Evolutionary conservation across 2,888 invertebrate species (phyloP).

Genomic region (Drosophila macrospina): DNA sequence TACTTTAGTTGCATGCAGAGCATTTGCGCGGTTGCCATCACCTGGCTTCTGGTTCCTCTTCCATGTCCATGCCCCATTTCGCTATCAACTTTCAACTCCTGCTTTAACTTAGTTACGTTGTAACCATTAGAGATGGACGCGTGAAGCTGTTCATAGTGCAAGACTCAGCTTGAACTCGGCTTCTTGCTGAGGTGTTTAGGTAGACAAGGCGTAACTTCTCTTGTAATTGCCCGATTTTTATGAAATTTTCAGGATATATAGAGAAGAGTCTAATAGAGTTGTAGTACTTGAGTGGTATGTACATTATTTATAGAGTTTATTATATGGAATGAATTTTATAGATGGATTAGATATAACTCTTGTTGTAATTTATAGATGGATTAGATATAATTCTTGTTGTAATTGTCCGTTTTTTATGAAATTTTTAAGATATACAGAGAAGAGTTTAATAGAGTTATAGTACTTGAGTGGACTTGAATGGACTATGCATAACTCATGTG

Average conservation of each 20-base stretch:
- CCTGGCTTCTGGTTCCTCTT: not conserved
- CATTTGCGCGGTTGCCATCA: slow-evolving; percentile 25
- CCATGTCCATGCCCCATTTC: not conserved
- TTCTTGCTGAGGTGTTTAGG: not conserved
- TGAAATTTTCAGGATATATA: not conserved
- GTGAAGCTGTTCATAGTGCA: not conserved
- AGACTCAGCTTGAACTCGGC: not conserved
- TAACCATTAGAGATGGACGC: slow-evolving; percentile 4
- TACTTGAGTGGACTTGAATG: too few species aligned
- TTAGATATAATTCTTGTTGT: not conserved
- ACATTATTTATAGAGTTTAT: too few species aligned
- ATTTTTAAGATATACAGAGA: not conserved
- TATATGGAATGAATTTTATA: too few species aligned
- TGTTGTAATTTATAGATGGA: too few species aligned
- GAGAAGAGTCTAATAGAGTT: too few species aligned
- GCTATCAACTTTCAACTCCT: not conserved
- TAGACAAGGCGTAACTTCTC: not conserved
- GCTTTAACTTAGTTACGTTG: slow-evolving; percentile 11
- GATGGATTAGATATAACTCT: too few species aligned
- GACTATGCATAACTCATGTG: too few species aligned
- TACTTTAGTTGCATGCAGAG: slow-evolving; percentile 43
- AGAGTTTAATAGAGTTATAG: too few species aligned
- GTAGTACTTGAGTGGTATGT: too few species aligned
- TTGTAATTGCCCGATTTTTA: not conserved
- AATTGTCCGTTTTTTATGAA: not conserved